phyloP scores from a whole-genome alignment of 1,140 invertebrate species.

The Homarus americanus region DNA sequence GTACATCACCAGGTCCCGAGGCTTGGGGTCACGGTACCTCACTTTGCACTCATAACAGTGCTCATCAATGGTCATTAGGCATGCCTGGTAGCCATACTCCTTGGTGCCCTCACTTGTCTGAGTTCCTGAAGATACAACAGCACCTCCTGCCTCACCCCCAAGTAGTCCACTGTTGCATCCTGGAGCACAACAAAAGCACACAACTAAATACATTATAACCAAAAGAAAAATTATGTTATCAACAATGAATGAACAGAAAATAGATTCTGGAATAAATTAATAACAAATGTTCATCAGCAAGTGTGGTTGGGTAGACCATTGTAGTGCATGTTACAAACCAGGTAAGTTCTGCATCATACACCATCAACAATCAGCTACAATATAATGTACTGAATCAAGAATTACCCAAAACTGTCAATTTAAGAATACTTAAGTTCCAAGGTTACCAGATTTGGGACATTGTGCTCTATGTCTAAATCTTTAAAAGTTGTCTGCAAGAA shows the following conservation, averaged over 20 bases:
- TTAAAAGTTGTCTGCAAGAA: no score
- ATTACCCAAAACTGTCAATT: no score
- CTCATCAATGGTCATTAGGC: slow-evolving; percentile 88
- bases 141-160: background rate
- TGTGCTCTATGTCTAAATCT: no score
- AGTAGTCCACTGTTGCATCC: slow-evolving; percentile 33
- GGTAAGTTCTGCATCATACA: no score
- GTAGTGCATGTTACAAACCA: no score
- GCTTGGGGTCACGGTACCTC: slow-evolving; percentile 92
- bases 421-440: no score
- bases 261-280: no score
- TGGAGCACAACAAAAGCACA: slow-evolving; percentile 5
- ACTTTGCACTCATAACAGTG: slow-evolving; percentile 96
- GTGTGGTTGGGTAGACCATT: no score
- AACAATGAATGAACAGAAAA: background rate
- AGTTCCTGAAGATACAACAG: slow-evolving; percentile 19
- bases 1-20: slow-evolving; percentile 95
- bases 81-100: slow-evolving; percentile 82
- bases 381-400: no score
- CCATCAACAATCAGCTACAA: no score
- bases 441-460: no score
- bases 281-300: no score
- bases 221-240: background rate
- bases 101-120: slow-evolving; percentile 31
- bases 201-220: background rate